Evolutionary conservation across 2,888 invertebrate species (phyloP).

Genomic region (Seira ritae): DNA sequence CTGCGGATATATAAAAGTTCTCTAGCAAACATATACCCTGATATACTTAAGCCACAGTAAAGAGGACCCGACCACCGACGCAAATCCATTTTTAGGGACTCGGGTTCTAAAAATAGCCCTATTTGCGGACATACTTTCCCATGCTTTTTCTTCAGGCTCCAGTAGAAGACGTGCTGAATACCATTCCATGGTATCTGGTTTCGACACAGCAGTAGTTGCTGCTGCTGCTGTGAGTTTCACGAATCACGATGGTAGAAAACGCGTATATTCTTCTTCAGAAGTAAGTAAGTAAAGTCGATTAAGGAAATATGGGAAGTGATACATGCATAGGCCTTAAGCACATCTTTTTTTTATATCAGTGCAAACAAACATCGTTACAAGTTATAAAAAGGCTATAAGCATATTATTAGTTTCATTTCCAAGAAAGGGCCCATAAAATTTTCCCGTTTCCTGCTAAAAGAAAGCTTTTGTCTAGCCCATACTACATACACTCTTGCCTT

Average conservation of each 20-base stretch:
- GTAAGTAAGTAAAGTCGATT: neutral
- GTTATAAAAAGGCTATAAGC: no score
- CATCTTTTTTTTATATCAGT: no score
- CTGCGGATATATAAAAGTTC: neutral
- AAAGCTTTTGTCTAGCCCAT: no score
- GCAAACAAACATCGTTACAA: no score
- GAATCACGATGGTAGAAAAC: no score
- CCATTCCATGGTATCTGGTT: neutral
- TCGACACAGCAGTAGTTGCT: neutral
- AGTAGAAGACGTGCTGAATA: constrained; percentile 42
- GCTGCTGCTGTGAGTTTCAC: no score
- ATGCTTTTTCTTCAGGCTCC: constrained; percentile 22
- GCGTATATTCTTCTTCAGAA: no score
- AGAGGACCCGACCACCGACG: constrained; percentile 69
- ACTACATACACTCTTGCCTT: no score
- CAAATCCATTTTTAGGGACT: constrained; percentile 73
- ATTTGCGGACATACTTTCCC: constrained; percentile 40
- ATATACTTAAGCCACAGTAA: constrained; percentile 27
- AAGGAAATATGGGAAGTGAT: neutral
- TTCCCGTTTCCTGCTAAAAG: neutral
- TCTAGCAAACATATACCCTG: no score
- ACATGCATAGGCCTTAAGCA: neutral
- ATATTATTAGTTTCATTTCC: no score
- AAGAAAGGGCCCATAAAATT: no score
- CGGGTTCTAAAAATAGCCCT: constrained; percentile 70